phyloP scores from a whole-genome alignment of 2,797 vertebrate species.

The Ctenopoma multispine region DNA sequence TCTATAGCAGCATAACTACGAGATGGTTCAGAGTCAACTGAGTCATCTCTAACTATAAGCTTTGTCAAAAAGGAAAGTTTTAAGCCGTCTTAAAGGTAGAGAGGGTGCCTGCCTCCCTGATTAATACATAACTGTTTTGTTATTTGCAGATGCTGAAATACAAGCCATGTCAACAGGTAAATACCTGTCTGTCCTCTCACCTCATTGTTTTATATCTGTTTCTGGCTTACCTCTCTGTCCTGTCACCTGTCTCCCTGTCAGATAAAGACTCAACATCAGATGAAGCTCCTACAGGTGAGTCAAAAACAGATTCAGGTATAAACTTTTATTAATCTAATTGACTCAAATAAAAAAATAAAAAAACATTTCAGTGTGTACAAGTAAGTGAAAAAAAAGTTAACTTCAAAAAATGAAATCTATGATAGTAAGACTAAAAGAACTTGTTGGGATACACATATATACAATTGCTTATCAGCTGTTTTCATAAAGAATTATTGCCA shows the following conservation, averaged over 20 bases:
- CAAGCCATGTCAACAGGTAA: constrained; percentile 81
- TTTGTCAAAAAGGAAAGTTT: too few relatives aligned
- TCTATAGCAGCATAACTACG: too few relatives aligned
- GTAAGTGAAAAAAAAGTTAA: too few relatives aligned
- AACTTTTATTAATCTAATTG: not conserved
- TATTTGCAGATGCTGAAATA: constrained; percentile 67
- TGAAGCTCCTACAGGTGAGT: constrained; percentile 83
- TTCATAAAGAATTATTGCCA: too few relatives aligned
- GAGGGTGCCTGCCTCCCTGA: too few relatives aligned
- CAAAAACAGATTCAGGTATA: not conserved
- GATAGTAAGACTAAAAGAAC: too few relatives aligned
- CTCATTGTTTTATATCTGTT: not conserved
- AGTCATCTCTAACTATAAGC: too few relatives aligned
- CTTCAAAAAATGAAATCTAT: too few relatives aligned
- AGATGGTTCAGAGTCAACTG: too few relatives aligned
- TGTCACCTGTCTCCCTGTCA: constrained; percentile 15
- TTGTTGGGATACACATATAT: too few relatives aligned
- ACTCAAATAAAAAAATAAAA: not conserved
- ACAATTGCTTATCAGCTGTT: too few relatives aligned
- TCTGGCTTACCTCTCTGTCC: not conserved
- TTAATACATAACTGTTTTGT: not conserved
- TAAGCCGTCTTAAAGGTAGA: too few relatives aligned
- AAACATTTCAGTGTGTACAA: not conserved
- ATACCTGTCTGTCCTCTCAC: not conserved
- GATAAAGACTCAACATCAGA: constrained; percentile 83